Percentiles rank a stretch among this genome's conserved stretches.
phyloP scores from a whole-genome alignment of 2,797 vertebrate species.

The Pygocentrus nattereri region DNA sequence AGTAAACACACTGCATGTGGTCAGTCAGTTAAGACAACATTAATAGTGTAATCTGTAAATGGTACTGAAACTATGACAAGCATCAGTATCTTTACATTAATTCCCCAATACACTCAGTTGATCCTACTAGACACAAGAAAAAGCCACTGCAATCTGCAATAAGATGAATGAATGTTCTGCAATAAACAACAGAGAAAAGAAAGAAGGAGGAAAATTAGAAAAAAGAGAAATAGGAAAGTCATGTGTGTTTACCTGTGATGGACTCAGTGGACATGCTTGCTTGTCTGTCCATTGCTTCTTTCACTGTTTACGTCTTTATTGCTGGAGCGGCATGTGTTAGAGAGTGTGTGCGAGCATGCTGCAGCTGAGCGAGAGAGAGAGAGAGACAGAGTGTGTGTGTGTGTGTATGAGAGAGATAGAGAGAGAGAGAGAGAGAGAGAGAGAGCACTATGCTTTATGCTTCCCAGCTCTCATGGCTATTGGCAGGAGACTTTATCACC shows the following conservation, averaged over 20 bases:
- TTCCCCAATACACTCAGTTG: slow-evolving; percentile 23
- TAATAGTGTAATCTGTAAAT: not conserved
- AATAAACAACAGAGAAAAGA: slow-evolving; percentile 14
- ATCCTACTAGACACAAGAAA: not conserved
- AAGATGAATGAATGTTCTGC: not conserved
- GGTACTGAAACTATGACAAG: not conserved
- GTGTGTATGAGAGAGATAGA: slow-evolving; percentile 55
- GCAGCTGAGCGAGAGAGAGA: slow-evolving; percentile 50
- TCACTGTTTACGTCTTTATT: slow-evolving; percentile 44
- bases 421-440: slow-evolving; percentile 36
- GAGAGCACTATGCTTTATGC: slow-evolving; percentile 51
- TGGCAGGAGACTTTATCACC: slow-evolving; percentile 51
- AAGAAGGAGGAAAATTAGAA: slow-evolving; percentile 8
- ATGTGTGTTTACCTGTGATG: slow-evolving; percentile 75
- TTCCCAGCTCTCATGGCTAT: slow-evolving; percentile 54
- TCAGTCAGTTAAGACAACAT: not conserved
- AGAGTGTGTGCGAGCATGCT: slow-evolving; percentile 58
- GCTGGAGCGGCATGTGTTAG: slow-evolving; percentile 56
- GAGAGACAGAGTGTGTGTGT: slow-evolving; percentile 55
- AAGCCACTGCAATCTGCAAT: no score
- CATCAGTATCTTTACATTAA: slow-evolving; percentile 1
- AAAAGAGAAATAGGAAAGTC: slow-evolving; percentile 10
- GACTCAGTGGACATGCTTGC: slow-evolving; percentile 74
- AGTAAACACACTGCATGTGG: not conserved
- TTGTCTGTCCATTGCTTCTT: slow-evolving; percentile 74